Conservation (phyloP, 2,888 invertebrate genomes). For the Ctenicera cuprea region DNA sequence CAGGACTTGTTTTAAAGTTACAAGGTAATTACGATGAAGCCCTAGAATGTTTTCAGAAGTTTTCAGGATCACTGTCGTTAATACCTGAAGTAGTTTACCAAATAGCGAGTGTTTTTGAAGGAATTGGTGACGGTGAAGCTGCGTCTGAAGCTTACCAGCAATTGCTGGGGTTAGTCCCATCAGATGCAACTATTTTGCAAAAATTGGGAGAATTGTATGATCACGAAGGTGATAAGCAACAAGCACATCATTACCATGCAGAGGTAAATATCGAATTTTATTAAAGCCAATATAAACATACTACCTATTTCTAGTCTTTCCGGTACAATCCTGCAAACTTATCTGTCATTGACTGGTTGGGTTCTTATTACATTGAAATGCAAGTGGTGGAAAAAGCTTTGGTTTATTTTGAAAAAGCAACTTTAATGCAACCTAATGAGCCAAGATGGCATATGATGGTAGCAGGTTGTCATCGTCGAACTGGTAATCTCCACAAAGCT, state of each 20-base stretch:
- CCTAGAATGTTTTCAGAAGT: conserved; percentile 86
- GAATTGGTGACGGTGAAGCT: conserved; percentile 77
- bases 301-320: conserved; percentile 77
- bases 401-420: conserved; percentile 87
- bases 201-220: conserved; percentile 94
- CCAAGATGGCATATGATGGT: conserved; percentile 91
- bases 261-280: too few species aligned
- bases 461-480: conserved; percentile 88
- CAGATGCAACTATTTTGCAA: conserved; percentile 92
- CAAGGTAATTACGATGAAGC: conserved; percentile 84
- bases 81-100: conserved; percentile 81
- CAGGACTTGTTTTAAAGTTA: conserved; percentile 82
- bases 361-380: conserved; percentile 91
- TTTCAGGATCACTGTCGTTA: conserved; percentile 76
- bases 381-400: conserved; percentile 93
- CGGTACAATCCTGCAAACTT: conserved; percentile 83
- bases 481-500: conserved; percentile 78
- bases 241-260: conserved; percentile 88
- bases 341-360: conserved; percentile 90
- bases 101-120: conserved; percentile 85
- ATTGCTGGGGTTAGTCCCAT: conserved; percentile 87
- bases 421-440: conserved; percentile 84
- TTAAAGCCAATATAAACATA: neutral
- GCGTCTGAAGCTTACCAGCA: conserved; percentile 83
- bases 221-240: conserved; percentile 92